Percentiles rank a stretch among this genome's conserved stretches.
Conservation (phyloP, 2,888 invertebrate species). For the Chrysolina oricalcia region DNA sequence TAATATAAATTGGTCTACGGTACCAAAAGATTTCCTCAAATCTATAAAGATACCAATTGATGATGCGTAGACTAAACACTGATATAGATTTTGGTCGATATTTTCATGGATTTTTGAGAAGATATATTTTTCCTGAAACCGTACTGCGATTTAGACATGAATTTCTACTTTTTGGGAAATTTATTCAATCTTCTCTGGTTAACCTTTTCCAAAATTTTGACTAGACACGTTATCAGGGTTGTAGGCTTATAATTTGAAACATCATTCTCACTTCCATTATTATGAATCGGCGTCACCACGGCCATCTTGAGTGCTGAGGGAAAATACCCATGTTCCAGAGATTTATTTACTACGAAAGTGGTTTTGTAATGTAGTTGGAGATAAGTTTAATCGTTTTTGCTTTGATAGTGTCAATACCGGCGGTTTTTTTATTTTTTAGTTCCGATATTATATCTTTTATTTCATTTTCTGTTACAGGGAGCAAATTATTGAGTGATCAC, state of each 20-base stretch:
- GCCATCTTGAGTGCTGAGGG: slow-evolving; percentile 24
- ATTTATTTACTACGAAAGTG: slow-evolving; percentile 26
- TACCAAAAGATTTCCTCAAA: too few relatives aligned
- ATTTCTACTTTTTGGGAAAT: too few relatives aligned
- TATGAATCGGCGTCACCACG: slow-evolving; percentile 22
- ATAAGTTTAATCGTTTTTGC: slow-evolving; percentile 24
- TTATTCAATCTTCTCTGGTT: too few relatives aligned
- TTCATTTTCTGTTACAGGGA: slow-evolving; percentile 7
- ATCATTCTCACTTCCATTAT: slow-evolving; percentile 21
- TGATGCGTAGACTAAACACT: too few relatives aligned
- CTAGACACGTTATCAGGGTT: slow-evolving; percentile 1
- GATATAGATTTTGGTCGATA: too few relatives aligned
- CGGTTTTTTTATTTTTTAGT: slow-evolving; percentile 26
- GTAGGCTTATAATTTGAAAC: slow-evolving; percentile 23
- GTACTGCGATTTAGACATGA: too few relatives aligned
- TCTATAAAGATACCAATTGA: too few relatives aligned
- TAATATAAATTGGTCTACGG: too few relatives aligned
- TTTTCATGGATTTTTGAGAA: too few relatives aligned
- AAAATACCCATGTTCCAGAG: slow-evolving; percentile 17
- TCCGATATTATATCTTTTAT: slow-evolving; percentile 18
- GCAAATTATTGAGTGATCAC: too few relatives aligned
- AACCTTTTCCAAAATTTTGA: too few relatives aligned
- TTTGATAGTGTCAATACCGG: slow-evolving; percentile 9
- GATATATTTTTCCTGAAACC: too few relatives aligned
- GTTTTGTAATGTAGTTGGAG: neutral